Conservation (phyloP, 2,113 vertebrate genomes). For the Tamias sibiricus region DNA sequence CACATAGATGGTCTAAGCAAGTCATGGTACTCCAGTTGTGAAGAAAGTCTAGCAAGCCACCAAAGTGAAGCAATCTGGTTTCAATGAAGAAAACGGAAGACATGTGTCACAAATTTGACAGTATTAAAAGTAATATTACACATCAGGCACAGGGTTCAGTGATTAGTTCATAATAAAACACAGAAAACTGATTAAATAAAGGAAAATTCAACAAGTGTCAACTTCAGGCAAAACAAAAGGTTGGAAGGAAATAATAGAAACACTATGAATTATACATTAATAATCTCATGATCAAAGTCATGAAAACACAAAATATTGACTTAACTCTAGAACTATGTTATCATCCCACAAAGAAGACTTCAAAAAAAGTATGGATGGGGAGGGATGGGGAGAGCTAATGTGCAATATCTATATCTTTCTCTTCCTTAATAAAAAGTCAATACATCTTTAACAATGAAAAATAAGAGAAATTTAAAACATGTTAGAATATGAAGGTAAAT, state of each 20-base stretch:
- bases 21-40: no score
- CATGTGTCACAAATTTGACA: neutral
- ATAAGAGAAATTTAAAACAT: neutral
- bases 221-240: neutral
- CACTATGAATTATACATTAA: neutral
- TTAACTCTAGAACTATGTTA: neutral
- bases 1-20: neutral
- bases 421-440: neutral
- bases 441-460: neutral
- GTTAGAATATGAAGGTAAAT: neutral
- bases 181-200: neutral
- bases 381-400: neutral
- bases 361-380: neutral
- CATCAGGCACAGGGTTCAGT: neutral
- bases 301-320: neutral
- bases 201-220: neutral
- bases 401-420: neutral
- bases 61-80: neutral
- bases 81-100: neutral
- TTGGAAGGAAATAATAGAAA: neutral
- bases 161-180: neutral
- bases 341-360: neutral
- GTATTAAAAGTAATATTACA: neutral
- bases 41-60: no score
- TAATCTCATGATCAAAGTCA: neutral